A percentile compares a stretch with the other conserved stretches of the same genome.
Evolutionary conservation across 2,113 vertebrate species (phyloP).

Genomic region (Jacana jacana): DNA sequence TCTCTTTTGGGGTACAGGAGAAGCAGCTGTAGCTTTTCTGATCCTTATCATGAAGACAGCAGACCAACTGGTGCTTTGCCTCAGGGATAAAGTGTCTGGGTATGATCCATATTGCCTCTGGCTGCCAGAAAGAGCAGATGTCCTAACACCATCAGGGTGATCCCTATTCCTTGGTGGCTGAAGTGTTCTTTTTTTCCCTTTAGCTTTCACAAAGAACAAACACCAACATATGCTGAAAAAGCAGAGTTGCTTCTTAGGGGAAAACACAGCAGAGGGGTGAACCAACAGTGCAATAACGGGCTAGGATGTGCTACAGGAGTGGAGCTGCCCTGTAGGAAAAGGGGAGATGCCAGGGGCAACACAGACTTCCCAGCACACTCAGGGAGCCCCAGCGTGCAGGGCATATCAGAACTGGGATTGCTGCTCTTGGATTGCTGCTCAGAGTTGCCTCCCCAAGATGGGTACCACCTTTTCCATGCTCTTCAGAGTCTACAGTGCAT

Average conservation of each 20-base stretch:
- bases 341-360: neutral
- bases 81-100: neutral
- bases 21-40: neutral
- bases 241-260: neutral
- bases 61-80: neutral
- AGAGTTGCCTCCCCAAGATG: neutral
- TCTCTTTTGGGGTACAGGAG: neutral
- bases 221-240: neutral
- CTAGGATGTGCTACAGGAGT: neutral
- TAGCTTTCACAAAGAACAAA: neutral
- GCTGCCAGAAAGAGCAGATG: neutral
- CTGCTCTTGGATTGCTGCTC: neutral
- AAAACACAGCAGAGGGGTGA: neutral
- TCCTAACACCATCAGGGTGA: neutral
- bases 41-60: neutral
- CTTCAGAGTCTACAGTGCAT: neutral
- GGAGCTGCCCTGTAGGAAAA: neutral
- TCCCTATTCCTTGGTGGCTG: neutral
- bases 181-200: neutral
- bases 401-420: neutral
- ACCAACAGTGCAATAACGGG: neutral
- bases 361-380: neutral
- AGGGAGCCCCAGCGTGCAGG: neutral
- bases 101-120: neutral
- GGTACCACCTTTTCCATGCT: neutral